These are phyloP conservation scores for Stenichneumon culpator DNA, from an alignment of 2,888 invertebrate species.

Conservation along the genomic window DNA sequence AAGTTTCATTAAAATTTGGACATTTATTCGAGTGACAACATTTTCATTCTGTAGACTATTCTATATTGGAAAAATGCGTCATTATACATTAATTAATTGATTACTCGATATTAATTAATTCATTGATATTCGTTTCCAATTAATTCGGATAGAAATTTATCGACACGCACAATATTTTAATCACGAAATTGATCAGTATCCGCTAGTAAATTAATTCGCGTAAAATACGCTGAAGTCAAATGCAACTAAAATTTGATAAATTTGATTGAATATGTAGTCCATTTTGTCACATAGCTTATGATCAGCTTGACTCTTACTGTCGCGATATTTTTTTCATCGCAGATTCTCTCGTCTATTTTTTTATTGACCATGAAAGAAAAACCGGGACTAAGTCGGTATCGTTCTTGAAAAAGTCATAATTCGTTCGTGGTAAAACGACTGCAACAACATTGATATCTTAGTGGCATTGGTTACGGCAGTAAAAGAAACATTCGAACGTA, in stretches of 20 bases:
- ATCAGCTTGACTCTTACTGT: not conserved
- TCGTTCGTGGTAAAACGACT: not conserved
- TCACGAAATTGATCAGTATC: not conserved
- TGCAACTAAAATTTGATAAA: not conserved
- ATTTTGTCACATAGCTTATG: not conserved
- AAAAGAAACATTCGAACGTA: constrained; percentile 17
- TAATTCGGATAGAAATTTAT: not conserved
- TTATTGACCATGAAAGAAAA: not conserved
- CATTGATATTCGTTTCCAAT: not conserved
- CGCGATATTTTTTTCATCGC: not conserved
- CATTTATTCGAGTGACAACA: not conserved
- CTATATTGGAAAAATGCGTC: too few relatives aligned
- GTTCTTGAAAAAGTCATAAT: not conserved
- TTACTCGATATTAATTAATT: not conserved
- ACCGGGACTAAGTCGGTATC: not conserved
- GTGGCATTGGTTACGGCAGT: not conserved
- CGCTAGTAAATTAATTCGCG: not conserved
- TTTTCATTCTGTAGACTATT: too few relatives aligned
- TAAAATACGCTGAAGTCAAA: not conserved
- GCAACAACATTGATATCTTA: not conserved
- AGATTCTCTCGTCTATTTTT: not conserved
- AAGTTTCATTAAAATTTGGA: not conserved
- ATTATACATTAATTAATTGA: not conserved
- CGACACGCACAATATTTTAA: not conserved
- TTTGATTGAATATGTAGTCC: not conserved